These are phyloP conservation scores for Amphiura filiformis DNA, from an alignment of 35 echinoderm and acorn worm genomes.

Conservation along the genomic window DNA sequence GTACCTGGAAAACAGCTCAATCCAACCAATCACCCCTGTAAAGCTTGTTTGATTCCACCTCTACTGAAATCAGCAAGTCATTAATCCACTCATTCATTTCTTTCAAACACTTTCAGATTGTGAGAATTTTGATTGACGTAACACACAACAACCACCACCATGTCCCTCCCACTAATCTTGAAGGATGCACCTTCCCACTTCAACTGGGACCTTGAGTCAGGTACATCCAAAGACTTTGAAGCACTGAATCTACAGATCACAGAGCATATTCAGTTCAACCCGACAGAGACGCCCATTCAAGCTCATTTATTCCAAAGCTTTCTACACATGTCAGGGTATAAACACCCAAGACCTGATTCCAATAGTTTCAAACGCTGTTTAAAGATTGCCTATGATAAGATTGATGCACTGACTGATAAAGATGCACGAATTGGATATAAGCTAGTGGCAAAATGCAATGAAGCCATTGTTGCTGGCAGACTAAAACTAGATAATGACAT, in stretches of 20 bases:
- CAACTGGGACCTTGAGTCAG: not conserved
- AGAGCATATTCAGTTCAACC: not conserved
- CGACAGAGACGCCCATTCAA: not conserved
- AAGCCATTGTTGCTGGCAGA: not conserved
- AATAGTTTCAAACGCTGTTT: not conserved
- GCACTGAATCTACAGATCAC: not conserved
- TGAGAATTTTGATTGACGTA: no score
- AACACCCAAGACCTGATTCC: not conserved
- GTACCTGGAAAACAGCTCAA: no score
- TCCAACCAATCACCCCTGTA: no score
- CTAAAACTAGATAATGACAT: no score
- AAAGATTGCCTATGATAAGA: not conserved
- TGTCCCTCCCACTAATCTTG: no score
- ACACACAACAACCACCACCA: no score
- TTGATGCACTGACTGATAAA: not conserved
- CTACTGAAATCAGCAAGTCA: no score
- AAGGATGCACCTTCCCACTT: not conserved
- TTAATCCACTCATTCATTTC: no score
- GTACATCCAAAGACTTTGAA: not conserved
- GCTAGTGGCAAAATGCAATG: not conserved
- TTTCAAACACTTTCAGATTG: no score
- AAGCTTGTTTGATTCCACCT: no score
- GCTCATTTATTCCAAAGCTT: not conserved
- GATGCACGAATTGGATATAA: not conserved
- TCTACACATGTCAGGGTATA: not conserved